Evolutionary conservation across 2,113 vertebrate genomes (phyloP).

Genomic region (Psilopsiagon aurifrons): DNA sequence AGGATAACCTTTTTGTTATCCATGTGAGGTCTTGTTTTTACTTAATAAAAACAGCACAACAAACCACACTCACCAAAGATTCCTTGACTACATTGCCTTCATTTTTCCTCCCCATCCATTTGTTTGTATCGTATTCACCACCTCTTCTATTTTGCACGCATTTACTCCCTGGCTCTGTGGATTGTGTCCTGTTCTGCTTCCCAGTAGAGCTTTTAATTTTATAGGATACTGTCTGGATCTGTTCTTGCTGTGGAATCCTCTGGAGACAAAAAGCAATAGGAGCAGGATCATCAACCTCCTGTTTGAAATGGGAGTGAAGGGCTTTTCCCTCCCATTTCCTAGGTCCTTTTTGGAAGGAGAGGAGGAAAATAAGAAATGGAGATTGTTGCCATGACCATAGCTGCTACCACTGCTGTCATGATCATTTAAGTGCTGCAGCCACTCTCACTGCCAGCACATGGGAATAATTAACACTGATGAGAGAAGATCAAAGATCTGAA

Average conservation of each 20-base stretch:
- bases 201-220: neutral
- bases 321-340: neutral
- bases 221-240: neutral
- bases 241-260: neutral
- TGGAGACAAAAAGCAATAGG: neutral
- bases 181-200: neutral
- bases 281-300: neutral
- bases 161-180: neutral
- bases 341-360: neutral
- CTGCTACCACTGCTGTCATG: neutral
- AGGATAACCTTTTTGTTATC: neutral
- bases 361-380: neutral
- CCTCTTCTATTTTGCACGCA: neutral
- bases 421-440: neutral
- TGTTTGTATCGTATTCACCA: neutral
- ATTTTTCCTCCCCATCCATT: neutral
- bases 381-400: neutral
- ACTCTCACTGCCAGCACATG: neutral
- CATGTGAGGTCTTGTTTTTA: neutral
- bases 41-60: neutral
- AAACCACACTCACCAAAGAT: neutral
- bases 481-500: neutral
- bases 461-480: conserved; percentile 30
- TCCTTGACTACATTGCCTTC: neutral
- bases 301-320: neutral